phyloP scores from a whole-genome alignment of 2,113 vertebrate species.

The Macquaria australasica region DNA sequence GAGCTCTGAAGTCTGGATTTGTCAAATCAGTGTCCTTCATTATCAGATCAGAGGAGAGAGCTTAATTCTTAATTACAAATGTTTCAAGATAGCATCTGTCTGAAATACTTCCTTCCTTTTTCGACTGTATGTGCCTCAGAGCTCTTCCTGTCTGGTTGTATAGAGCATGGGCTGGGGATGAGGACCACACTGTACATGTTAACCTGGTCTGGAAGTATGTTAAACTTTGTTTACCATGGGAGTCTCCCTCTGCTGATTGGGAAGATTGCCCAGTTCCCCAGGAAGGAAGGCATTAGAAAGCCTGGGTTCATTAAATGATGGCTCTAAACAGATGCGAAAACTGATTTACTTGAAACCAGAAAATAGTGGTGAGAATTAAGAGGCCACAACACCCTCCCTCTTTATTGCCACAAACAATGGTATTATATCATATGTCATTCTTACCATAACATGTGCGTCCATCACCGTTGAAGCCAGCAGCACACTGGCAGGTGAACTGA shows the following conservation, averaged over 20 bases:
- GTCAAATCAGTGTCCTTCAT: constrained; percentile 39
- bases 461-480: constrained; percentile 91
- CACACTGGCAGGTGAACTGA: constrained; percentile 90
- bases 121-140: constrained; percentile 40
- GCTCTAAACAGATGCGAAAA: constrained; percentile 31
- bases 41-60: constrained; percentile 55
- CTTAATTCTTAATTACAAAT: constrained; percentile 66
- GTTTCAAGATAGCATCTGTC: constrained; percentile 75
- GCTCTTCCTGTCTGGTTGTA: constrained; percentile 63
- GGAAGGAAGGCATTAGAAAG: constrained; percentile 65
- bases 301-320: constrained; percentile 43
- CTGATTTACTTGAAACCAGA: constrained; percentile 32
- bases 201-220: constrained; percentile 27
- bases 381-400: neutral
- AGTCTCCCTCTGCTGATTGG: constrained; percentile 62
- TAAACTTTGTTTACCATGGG: constrained; percentile 54
- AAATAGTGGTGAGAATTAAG: neutral
- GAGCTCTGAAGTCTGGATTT: constrained; percentile 43
- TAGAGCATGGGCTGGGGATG: constrained; percentile 7
- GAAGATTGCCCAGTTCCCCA: constrained; percentile 53
- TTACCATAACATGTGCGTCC: constrained; percentile 90
- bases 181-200: constrained; percentile 8
- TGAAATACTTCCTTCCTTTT: constrained; percentile 70
- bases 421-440: neutral
- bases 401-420: neutral